Evolutionary conservation across 2,888 invertebrate species (phyloP), one percentile per base, ranked within the genome.

Genomic region (Parnassius apollo): DNA sequence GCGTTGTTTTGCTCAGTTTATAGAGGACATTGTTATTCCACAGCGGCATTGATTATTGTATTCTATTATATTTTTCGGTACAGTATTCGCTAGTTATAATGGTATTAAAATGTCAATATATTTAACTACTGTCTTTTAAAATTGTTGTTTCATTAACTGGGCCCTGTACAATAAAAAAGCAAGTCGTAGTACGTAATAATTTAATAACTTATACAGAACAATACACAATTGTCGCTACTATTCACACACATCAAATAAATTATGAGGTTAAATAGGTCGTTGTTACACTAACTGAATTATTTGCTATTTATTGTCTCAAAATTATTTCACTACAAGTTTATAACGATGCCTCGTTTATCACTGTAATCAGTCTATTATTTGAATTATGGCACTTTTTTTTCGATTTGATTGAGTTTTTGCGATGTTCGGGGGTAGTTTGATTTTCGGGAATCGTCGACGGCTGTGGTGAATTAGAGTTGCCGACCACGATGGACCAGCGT

Each of bases 321-420:
- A 73, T 73, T 77, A 80, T 78, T 81, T 78, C 86, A 86, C 86
- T 81, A 82, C 73, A 56, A 69, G 71, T 76, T 86, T 82, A 94
- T 76, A 94, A 92, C 67, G 94, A 94, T 68, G 95, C 95, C 81
- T 96, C 96, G 81, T 96, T 95, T 82, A 96, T 96, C 83, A 96
- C 95, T 72, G 95, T 95, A 72, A 96, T 96, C 77, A 95, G 93
- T 83, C 95, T 92, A 80, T 93, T 94, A 75, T 93, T 93, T 58
- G 93, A 69, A 80, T 89, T 88, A 86, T 86, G 90, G 91, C 81
- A 90, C 89, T 86, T 90, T 87, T 85, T 90, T 87, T 85, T 91
- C 88, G 82, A 87, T 75, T 83, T 89, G 68, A 81, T 84, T 11
- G 85, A 86, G 77, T 82, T 86, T 61, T 78, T 83, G 63, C 75